phyloP scores from a whole-genome alignment of 2,113 vertebrate species.

The Zosterops hypoxanthus region DNA sequence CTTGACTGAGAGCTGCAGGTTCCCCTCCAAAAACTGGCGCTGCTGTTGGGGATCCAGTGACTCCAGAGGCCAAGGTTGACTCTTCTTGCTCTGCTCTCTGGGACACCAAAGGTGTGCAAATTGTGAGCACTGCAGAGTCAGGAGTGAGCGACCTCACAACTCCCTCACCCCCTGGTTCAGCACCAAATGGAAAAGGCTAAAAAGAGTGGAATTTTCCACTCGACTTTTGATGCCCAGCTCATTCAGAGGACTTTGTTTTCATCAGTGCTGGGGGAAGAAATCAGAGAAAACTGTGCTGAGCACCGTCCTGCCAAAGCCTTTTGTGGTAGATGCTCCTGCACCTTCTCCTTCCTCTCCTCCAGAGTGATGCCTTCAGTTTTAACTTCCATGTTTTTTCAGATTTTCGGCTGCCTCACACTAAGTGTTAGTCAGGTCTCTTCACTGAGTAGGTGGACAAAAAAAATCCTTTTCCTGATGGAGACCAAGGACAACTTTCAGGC shows the following conservation, averaged over 20 bases:
- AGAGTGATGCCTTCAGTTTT: too few species aligned
- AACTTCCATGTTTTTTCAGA: too few species aligned
- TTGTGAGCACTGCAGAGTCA: not conserved
- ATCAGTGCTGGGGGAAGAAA: not conserved
- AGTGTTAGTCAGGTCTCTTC: too few species aligned
- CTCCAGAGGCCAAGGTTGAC: not conserved
- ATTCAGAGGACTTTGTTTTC: not conserved
- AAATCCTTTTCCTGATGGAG: too few species aligned
- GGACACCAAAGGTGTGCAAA: not conserved
- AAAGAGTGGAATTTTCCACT: not conserved
- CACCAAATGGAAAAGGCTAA: not conserved
- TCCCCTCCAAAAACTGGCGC: not conserved
- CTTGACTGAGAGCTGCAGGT: not conserved
- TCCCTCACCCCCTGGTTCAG: not conserved
- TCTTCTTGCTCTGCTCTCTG: not conserved
- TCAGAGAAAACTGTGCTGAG: not conserved
- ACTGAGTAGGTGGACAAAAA: too few species aligned
- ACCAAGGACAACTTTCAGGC: too few species aligned
- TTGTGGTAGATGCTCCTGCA: rapidly evolving
- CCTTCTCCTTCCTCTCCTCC: not conserved
- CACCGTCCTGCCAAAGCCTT: not conserved
- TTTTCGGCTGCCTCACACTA: too few species aligned
- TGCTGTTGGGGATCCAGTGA: not conserved
- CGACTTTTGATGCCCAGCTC: rapidly evolving
- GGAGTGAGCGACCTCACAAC: rapidly evolving